Conservation (phyloP, 2,113 vertebrate species). For the Chiloscyllium plagiosum region DNA sequence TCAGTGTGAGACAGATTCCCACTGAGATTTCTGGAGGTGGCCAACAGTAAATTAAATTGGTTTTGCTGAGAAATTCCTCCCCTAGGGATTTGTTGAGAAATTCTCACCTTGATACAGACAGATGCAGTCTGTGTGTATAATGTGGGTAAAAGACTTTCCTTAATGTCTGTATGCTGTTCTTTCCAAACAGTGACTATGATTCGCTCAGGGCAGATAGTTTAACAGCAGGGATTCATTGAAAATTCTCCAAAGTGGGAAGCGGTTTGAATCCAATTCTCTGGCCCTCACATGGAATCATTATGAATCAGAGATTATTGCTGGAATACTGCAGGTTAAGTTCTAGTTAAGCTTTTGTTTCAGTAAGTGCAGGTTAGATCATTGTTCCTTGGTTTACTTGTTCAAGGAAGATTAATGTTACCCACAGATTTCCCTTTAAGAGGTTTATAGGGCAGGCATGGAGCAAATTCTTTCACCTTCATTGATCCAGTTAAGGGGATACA, state of each 20-base stretch:
- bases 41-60: too few relatives aligned
- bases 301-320: not conserved
- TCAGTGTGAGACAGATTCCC: too few relatives aligned
- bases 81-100: too few relatives aligned
- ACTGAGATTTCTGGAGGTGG: too few relatives aligned
- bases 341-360: not conserved
- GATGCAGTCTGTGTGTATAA: not conserved
- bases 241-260: not conserved
- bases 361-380: not conserved
- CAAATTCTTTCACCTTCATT: not conserved
- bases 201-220: not conserved
- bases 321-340: not conserved
- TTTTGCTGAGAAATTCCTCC: too few relatives aligned
- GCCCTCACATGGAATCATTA: not conserved
- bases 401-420: not conserved
- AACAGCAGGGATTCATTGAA: not conserved
- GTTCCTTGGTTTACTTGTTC: not conserved
- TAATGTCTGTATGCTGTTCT: not conserved
- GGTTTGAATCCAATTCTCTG: not conserved
- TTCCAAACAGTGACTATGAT: not conserved
- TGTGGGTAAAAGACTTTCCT: not conserved
- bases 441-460: not conserved
- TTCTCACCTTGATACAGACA: not conserved
- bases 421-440: not conserved
- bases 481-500: not conserved